Base-by-base conservation (phyloP, 1,140 invertebrate species). In the Pollicipes pollicipes region DNA sequence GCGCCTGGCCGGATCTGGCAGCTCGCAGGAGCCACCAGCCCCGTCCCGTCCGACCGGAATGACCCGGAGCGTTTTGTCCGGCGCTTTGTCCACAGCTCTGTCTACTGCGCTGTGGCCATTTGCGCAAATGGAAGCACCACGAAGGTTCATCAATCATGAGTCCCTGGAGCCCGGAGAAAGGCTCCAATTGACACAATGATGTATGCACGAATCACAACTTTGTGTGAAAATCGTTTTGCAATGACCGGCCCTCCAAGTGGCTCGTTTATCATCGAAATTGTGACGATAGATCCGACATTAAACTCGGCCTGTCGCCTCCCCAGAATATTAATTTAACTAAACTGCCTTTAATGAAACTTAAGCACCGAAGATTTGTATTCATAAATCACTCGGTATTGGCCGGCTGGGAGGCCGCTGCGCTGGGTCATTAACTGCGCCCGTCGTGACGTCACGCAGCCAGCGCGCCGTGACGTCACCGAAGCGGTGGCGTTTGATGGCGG, bases 341-440 rank as follows among this genome's bases (percentile, higher is more conserved):
- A 58, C 45, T 10, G 13, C 45, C 13, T 58, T 58, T 58, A 58
- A 58, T 58, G 45, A 21, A 58, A 58, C 45, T 58, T 58, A 58
- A 58, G 45, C 45, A 58, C 45, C 45, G 45, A 58, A 58, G 45
- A 58, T 58, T 58, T 58, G 45, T 58, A 58, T 58, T 58, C 45
- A 58, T 58, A 58, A 58, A 58, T 58, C 45, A 58, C 24, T 24
- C 24, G 6, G 10, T 58, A 58, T 58, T 58, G 45, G 45, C 45
- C 21, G 45, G 45, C 17, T 3, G 45, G 13, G 45, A 3, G 45
- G n/a, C n/a, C 6, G 45, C 45, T 21, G 45, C 2, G 10, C 17
- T 21, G 45, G 6, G 13, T 58, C 45, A 58, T 58, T 58, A 58
- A 35, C 32, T 35, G 32, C 4, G 4, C 24, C 45, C 45, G n/a